A percentile compares a stretch with the other conserved stretches of the same genome.
Evolutionary conservation across 2,797 vertebrate species (phyloP).

Genomic region (Enteromius trimaculatus): DNA sequence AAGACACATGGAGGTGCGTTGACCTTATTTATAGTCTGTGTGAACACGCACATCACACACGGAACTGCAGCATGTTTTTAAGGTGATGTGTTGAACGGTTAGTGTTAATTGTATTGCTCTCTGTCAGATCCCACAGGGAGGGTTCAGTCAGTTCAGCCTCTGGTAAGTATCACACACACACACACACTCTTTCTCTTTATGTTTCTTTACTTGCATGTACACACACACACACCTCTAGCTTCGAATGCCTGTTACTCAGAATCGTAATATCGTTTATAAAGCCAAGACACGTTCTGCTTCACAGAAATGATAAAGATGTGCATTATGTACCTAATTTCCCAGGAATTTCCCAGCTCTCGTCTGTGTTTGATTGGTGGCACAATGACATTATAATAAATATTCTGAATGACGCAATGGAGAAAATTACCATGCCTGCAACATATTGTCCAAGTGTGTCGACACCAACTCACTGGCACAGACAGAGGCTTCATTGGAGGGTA

Average conservation of each 20-base stretch:
- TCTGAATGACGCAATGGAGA: conserved; percentile 55
- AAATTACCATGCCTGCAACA: conserved; percentile 43
- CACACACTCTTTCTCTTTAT: not conserved
- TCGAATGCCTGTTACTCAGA: not conserved
- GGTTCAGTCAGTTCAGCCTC: conserved; percentile 45
- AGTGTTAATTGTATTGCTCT: conserved; percentile 31
- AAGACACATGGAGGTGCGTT: conserved; percentile 53
- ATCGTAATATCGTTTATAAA: not conserved
- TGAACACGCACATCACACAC: not conserved
- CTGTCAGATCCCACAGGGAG: conserved; percentile 43
- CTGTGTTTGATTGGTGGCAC: conserved; percentile 54
- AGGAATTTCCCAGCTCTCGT: conserved; percentile 53
- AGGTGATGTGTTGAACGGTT: not conserved
- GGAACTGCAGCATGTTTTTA: not conserved
- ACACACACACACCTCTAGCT: not conserved
- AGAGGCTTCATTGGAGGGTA: conserved; percentile 57
- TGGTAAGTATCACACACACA: conserved; percentile 41
- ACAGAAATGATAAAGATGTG: not conserved
- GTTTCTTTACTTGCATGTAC: not conserved
- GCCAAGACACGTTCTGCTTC: not conserved
- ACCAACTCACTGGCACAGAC: conserved; percentile 53
- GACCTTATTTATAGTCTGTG: not conserved
- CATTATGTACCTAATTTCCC: conserved; percentile 8
- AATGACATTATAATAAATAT: conserved; percentile 53
- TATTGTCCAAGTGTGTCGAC: conserved; percentile 39